Percentiles rank a stretch among this genome's conserved stretches.
These are phyloP conservation scores for Coreius guichenoti DNA, from an alignment of 2,797 vertebrate species.

Conservation along the genomic window DNA sequence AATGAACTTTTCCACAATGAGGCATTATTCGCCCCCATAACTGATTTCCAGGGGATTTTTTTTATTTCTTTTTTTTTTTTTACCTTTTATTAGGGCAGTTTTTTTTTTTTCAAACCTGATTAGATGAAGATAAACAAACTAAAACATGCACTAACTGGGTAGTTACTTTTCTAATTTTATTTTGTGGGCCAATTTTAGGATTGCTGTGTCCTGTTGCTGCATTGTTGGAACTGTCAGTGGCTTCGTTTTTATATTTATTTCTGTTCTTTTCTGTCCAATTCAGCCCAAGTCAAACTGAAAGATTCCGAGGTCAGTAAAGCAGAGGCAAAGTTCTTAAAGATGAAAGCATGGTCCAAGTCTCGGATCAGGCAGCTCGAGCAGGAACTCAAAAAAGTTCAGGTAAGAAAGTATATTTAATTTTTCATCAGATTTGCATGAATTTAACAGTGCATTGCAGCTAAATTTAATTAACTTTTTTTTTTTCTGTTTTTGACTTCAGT, in stretches of 20 bases:
- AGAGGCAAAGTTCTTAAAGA: conserved; percentile 90
- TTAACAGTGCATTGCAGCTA: too few relatives aligned
- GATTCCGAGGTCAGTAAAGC: conserved; percentile 86
- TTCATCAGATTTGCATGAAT: not conserved
- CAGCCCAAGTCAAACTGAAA: conserved; percentile 85
- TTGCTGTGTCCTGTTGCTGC: not conserved
- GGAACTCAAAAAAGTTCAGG: conserved; percentile 85
- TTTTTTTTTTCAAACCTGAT: not conserved
- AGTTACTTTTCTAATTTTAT: not conserved
- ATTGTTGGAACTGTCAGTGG: not conserved
- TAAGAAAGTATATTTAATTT: conserved; percentile 35
- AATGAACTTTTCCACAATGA: not conserved
- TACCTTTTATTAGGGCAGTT: not conserved
- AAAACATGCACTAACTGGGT: not conserved
- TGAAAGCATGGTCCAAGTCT: conserved; percentile 92
- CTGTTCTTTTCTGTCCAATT: conserved; percentile 33
- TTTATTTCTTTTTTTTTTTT: too few relatives aligned
- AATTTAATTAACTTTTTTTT: not conserved
- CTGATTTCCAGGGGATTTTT: not conserved
- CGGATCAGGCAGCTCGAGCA: conserved; percentile 88
- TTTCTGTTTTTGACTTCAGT: conserved; percentile 66
- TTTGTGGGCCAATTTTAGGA: not conserved
- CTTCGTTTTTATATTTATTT: not conserved
- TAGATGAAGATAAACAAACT: not conserved
- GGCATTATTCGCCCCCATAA: not conserved